A percentile compares a stretch with the other conserved stretches of the same genome.
These are phyloP conservation scores for Encarsia formosa DNA, from an alignment of 2,888 invertebrate species.

Conservation along the genomic window DNA sequence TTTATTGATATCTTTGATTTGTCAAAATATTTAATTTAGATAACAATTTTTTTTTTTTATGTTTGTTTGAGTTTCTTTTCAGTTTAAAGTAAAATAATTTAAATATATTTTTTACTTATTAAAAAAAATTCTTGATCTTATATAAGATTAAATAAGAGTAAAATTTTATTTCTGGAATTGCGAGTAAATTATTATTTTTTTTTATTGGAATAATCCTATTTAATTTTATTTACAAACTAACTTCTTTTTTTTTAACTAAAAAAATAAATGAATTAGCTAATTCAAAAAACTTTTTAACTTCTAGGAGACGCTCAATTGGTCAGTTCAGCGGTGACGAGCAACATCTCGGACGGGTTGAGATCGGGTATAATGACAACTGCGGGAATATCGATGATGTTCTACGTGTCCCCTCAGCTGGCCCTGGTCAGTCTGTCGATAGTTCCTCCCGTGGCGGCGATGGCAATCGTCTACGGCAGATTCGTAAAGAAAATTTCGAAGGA, in stretches of 20 bases:
- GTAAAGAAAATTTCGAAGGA: constrained; percentile 78
- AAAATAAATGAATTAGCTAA: too few species aligned
- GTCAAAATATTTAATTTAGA: too few species aligned
- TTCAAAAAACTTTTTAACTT: neutral
- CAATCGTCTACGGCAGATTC: constrained; percentile 78
- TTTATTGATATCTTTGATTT: too few species aligned
- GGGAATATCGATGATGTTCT: constrained; percentile 94
- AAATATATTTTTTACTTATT: neutral
- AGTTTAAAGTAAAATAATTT: too few species aligned
- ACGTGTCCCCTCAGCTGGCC: constrained; percentile 85
- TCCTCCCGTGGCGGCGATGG: constrained; percentile 82
- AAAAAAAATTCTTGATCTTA: neutral
- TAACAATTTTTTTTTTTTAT: too few species aligned
- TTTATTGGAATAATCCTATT: too few species aligned
- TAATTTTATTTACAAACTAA: too few species aligned
- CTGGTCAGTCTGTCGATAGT: constrained; percentile 82
- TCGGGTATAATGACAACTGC: constrained; percentile 81
- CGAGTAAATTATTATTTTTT: too few species aligned
- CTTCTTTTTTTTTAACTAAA: too few species aligned
- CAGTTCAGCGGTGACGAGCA: constrained; percentile 86
- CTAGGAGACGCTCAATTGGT: constrained; percentile 89
- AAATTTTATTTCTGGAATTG: too few species aligned
- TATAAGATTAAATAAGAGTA: too few species aligned
- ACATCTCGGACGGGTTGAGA: constrained; percentile 90
- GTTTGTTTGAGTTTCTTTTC: too few species aligned